Base-by-base conservation (phyloP, 2,797 vertebrate species). In the Crax fasciolata region DNA sequence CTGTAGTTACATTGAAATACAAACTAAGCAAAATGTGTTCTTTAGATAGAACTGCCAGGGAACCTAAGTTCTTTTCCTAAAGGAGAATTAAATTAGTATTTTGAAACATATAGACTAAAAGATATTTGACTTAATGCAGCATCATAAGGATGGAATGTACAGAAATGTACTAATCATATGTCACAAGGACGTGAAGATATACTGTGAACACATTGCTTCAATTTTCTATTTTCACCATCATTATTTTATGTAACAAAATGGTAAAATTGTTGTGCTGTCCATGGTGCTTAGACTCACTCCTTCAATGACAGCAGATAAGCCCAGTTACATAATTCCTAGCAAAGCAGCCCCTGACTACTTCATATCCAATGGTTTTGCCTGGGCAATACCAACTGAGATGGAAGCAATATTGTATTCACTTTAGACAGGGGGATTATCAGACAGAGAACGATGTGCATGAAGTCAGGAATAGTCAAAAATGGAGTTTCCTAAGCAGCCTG, bases 271-370 rank as follows among this genome's bases (percentile, higher is more conserved):
- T 49, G 16, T 49, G 75, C 43, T 72, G 18, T 82, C 10, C 16
- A 13, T 17, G 7, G 5, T 75, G 17, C 8, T 84, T 10, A 57
- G 12, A 28, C 3, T 57, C 11, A n/a, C 9, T 44, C 1, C 0
- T 43, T 81, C 21, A 27, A 63, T 1, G 7, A 10, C 10, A 62
- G 11, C 38, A 79, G 4, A 44, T 48, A 46, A 5, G 2, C 23
- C 17, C 0, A 0, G 14, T 24, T 8, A 91, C 39, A 24, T 67
- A 27, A 44, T 2, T 2, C 5, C 2, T 13, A 25, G 9, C 11
- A 18, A 77, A 30, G 28, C 2, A 57, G 20, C 2, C 10, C 5
- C n/a, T 12, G 18, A 41, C 0, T 0, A 57, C 46, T 65, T 88
- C 61, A 49, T 1, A 49, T 32, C 6, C 14, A 59, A 71, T 38